Base-by-base conservation (phyloP, 2,888 invertebrate species). In the Lagria hirta region DNA sequence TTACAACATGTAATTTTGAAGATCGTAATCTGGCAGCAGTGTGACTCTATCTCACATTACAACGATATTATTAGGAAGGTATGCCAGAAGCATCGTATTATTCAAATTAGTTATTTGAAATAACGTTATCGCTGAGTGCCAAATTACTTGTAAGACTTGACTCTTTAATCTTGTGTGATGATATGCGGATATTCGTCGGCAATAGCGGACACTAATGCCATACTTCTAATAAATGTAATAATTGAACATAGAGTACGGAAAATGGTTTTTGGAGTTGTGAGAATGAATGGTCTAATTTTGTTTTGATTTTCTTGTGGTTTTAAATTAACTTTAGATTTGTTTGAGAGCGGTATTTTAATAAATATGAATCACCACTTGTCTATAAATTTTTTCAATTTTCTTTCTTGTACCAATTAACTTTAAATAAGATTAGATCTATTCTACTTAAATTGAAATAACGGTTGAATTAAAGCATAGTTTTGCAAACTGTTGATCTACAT, bases 31-130 rank as follows among this genome's bases (percentile, higher is more conserved):
- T 48, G 43, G 33, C 43, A 50, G 30, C 34, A 38, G 40, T 34
- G 40, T 34, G 44, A 38, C 44, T 46, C 29, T 40, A 41, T 44
- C 50, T 43, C 43, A 41, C 43, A 43, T 46, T 46, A 45, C 43
- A 36, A 46, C 45, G 42, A 35, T 30, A 48, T 45, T 48, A 51
- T 51, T 48, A 43, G 28, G 32, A 48, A 40, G 43, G 42, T 41
- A 46, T 36, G 50, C 43, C 46, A 44, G 45, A 37, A 40, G 32
- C 42, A 36, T 43, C 43, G 38, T 46, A 48, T 50, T 46, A 52
- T 48, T 50, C 46, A 50, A 52, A 48, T 52, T 43, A 50, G 48
- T 48, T 46, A 48, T 50, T 52, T 47, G 41, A 43, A 43, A 46
- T 49, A 50, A 35, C 36, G 44, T 33, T 38, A 40, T 38, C 43